Base-by-base conservation (phyloP, 2,113 vertebrate species). In the Scortum barcoo region DNA sequence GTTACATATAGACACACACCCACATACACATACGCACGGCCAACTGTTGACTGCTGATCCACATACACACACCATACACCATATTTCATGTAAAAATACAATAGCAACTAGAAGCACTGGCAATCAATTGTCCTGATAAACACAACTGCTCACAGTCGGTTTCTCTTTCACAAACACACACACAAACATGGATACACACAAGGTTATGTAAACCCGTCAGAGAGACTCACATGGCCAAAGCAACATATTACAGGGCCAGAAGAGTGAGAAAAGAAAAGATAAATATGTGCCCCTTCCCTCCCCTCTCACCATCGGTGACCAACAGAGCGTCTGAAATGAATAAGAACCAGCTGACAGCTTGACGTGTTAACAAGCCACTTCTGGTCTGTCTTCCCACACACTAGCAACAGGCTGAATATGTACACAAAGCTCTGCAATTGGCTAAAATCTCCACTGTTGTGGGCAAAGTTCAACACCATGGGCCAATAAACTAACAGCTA, bases 401-500 rank as follows among this genome's bases (percentile, higher is more conserved):
- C 13, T 50, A 77, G 30, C 53, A 80, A 70, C 30, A 76, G 60
- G 46, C 7, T 74, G 73, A 46, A 33, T 54, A 22, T 69, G 57
- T 24, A 73, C 70, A 78, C 60, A 65, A 33, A 83, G 69, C 61
- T 60, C 65, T 57, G 44, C 78, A 60, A 79, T 70, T 83, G 82
- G 86, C 68, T 76, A 8, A 66, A 2, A 54, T 51, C 50, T 76
- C 38, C 24, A 71, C 28, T 48, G 54, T 56, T 51, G 65, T 70
- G 93, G 78, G 66, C 90, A 94, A 93, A 94, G 92, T 91, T 88
- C 91, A 92, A n/a, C 30, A 24, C 6, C 5, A 22, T 2, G 1
- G 71, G 81, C 79, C 84, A 93, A 89, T 92, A 90, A 94, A 93
- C 53, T 40, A 28, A 53, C 22, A 50, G 38, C 42, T 67, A 81